A percentile compares a stretch with the other conserved stretches of the same genome.
Conservation (phyloP, 2,113 vertebrate genomes). For the Lycaon pictus region DNA sequence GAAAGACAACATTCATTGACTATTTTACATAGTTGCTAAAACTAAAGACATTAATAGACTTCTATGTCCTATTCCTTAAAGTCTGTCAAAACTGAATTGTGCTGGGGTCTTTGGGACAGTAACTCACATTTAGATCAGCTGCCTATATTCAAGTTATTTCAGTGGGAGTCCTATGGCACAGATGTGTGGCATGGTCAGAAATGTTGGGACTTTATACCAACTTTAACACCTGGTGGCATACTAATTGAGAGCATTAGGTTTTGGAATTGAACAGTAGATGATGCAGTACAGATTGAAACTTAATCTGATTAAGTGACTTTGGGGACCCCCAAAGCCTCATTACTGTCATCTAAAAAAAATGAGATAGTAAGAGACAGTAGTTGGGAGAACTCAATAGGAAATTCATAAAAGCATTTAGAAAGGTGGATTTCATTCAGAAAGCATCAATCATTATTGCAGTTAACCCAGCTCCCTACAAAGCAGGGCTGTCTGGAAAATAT, state of each 20-base stretch:
- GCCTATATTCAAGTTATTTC: neutral
- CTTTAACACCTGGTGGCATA: neutral
- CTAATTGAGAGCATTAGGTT: neutral
- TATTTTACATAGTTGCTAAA: neutral
- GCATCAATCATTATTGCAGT: neutral
- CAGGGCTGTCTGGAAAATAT: neutral
- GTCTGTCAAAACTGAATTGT: neutral
- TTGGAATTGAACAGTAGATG: neutral
- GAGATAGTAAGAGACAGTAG: neutral
- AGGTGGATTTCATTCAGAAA: neutral
- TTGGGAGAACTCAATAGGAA: neutral
- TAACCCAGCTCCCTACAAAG: neutral
- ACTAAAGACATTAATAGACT: neutral
- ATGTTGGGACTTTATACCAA: neutral
- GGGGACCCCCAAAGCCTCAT: neutral
- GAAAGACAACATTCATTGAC: neutral
- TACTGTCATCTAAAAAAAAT: neutral
- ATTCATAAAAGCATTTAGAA: neutral
- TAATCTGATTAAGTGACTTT: neutral
- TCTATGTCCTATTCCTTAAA: neutral
- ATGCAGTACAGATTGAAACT: neutral
- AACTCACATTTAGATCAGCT: neutral
- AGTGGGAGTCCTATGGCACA: neutral
- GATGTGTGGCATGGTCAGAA: neutral
- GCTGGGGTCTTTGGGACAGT: neutral